Conservation (phyloP, 2,113 vertebrate species). For the Anarrhichthys ocellatus region DNA sequence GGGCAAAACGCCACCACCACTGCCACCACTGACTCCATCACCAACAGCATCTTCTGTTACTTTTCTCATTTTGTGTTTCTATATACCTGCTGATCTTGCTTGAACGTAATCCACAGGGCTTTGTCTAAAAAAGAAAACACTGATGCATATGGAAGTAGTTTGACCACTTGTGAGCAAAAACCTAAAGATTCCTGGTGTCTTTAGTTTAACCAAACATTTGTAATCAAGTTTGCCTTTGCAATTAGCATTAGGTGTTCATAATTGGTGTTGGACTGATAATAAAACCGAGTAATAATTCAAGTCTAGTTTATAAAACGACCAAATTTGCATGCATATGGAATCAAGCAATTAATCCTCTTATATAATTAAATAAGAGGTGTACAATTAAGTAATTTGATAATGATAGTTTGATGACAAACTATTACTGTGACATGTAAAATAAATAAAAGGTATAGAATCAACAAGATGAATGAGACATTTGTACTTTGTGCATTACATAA, state of each 20-base stretch:
- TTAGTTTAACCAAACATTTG: background rate
- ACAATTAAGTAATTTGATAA: background rate
- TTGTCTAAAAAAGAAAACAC: background rate
- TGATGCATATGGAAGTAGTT: background rate
- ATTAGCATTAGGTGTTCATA: background rate
- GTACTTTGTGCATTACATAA: constrained; percentile 29
- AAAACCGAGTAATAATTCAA: background rate
- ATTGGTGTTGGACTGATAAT: background rate
- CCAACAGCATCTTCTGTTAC: background rate
- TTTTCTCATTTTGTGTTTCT: background rate
- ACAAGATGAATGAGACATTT: background rate
- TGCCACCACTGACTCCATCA: background rate
- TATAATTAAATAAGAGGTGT: background rate
- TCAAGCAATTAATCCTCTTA: background rate
- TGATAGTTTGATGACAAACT: background rate
- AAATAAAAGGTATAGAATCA: background rate
- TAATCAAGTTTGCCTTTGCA: background rate
- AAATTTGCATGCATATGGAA: background rate
- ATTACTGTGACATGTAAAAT: background rate
- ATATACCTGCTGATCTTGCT: background rate
- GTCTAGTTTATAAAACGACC: background rate
- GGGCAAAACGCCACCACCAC: background rate
- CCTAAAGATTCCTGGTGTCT: background rate
- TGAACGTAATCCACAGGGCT: background rate
- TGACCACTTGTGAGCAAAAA: background rate